These are phyloP conservation scores for Rallus crepitans DNA, from an alignment of 2,797 vertebrate species.

Conservation along the genomic window DNA sequence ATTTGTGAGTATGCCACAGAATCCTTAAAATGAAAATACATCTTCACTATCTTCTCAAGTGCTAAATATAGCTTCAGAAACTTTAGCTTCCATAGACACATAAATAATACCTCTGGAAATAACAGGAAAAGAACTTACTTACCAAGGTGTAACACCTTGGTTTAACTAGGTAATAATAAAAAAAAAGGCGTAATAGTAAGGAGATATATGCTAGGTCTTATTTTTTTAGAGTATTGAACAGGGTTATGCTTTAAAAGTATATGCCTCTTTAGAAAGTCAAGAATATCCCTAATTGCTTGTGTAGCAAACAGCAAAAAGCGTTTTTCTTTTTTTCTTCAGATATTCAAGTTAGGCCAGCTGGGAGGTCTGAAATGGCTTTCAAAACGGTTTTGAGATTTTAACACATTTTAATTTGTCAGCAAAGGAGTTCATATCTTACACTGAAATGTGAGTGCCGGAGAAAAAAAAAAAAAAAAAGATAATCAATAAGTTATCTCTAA, in stretches of 20 bases:
- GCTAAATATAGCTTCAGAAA: background rate
- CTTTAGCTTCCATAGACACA: background rate
- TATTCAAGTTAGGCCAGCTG: background rate
- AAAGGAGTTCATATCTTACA: background rate
- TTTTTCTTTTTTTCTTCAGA: background rate
- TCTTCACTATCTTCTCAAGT: background rate
- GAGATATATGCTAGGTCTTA: background rate
- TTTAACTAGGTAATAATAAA: background rate
- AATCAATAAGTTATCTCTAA: background rate
- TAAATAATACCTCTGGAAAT: background rate
- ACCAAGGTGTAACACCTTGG: background rate
- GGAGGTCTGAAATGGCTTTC: background rate
- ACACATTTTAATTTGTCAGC: background rate
- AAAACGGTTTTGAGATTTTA: background rate
- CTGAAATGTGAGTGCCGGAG: background rate
- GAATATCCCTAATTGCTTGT: background rate
- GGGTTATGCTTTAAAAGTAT: background rate
- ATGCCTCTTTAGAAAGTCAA: background rate
- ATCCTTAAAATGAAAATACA: background rate
- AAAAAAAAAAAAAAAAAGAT: too few species aligned
- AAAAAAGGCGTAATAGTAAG: background rate
- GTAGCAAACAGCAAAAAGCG: background rate
- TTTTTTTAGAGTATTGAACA: background rate
- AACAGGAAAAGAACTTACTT: background rate
- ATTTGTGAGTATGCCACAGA: background rate